phyloP scores from a whole-genome alignment of 2,797 vertebrate genomes.

The Siniperca undulata region DNA sequence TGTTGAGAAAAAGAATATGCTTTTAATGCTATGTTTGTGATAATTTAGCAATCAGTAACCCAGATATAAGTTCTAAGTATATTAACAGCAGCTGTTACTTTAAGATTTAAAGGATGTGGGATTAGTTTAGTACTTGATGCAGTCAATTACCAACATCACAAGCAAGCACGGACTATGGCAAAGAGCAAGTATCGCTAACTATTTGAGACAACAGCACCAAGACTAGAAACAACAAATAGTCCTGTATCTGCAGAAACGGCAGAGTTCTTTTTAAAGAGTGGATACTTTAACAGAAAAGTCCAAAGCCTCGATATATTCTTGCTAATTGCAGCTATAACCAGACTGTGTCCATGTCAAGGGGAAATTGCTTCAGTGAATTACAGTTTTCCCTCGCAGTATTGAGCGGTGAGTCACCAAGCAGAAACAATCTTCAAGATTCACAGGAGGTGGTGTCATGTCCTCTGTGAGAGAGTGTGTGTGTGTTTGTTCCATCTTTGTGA shows the following conservation, averaged over 20 bases:
- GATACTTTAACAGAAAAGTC: constrained; percentile 28
- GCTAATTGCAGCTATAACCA: constrained; percentile 55
- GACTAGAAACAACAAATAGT: background rate
- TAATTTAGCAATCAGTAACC: background rate
- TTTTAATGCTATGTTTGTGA: background rate
- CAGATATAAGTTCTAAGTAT: too few relatives aligned
- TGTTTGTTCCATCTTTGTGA: background rate
- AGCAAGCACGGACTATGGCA: background rate
- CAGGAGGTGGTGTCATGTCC: background rate
- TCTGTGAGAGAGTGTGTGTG: constrained; percentile 5
- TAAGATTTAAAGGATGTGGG: background rate
- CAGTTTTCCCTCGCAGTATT: constrained; percentile 35
- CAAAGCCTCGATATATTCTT: constrained; percentile 4
- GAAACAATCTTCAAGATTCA: constrained; percentile 17
- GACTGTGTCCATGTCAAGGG: constrained; percentile 26
- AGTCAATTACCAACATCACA: background rate
- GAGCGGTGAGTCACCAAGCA: constrained; percentile 33
- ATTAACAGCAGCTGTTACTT: background rate
- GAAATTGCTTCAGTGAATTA: constrained; percentile 62
- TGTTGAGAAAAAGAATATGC: background rate
- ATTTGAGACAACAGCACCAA: background rate
- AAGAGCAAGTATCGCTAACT: background rate
- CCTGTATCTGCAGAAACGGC: constrained; percentile 34
- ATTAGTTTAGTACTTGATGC: background rate
- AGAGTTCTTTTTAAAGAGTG: constrained; percentile 20